These are phyloP conservation scores for Frankliniella fusca DNA, from an alignment of 2,888 invertebrate species.

Conservation along the genomic window DNA sequence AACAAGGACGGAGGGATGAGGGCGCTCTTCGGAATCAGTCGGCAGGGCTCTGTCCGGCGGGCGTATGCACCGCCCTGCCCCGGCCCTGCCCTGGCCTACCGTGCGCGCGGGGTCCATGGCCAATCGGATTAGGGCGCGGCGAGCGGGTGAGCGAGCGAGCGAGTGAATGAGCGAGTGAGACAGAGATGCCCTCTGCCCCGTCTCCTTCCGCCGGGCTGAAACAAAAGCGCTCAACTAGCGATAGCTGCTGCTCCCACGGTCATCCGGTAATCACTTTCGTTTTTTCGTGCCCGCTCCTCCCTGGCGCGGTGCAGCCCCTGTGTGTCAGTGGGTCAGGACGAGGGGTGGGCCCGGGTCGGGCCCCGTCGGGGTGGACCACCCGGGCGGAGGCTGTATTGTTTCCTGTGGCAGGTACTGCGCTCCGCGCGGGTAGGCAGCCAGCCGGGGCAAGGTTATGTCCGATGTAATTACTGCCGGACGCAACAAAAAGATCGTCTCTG, in stretches of 20 bases:
- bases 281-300: not conserved
- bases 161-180: too few species aligned
- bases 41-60: too few species aligned
- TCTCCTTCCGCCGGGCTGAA: not conserved
- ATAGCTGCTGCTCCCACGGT: not conserved
- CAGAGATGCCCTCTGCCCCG: not conserved
- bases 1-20: too few species aligned
- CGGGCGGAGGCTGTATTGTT: conserved; percentile 24
- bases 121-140: not conserved
- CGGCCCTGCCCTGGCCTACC: too few species aligned
- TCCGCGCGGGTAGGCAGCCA: too few species aligned
- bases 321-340: conserved; percentile 20
- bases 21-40: too few species aligned
- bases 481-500: not conserved
- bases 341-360: not conserved
- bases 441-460: not conserved
- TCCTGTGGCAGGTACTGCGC: not conserved
- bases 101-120: not conserved
- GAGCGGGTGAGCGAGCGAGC: not conserved
- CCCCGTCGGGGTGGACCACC: not conserved
- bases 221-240: not conserved
- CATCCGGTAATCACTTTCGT: conserved; percentile 18
- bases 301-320: not conserved
- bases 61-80: too few species aligned
- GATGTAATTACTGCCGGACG: not conserved